Evolutionary conservation across 2,797 vertebrate genomes (phyloP).

Genomic region (Bucorvus abyssinicus): DNA sequence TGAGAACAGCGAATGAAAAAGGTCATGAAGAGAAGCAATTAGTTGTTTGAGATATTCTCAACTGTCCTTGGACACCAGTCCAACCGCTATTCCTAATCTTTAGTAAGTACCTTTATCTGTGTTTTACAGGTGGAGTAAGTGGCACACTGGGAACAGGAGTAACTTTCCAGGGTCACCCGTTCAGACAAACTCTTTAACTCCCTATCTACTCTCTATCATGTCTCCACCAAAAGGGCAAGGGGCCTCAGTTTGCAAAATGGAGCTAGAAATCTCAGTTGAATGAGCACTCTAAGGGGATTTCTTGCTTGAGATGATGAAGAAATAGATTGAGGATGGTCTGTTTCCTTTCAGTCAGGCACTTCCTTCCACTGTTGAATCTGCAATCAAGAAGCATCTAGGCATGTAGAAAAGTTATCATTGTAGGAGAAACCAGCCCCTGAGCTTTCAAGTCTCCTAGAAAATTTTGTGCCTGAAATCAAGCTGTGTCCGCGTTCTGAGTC

Average conservation of each 20-base stretch:
- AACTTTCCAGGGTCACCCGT: background rate
- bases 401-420: background rate
- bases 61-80: background rate
- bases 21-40: background rate
- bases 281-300: background rate
- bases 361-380: background rate
- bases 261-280: background rate
- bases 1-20: background rate
- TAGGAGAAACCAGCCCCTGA: background rate
- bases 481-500: background rate
- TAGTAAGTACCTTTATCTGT: background rate
- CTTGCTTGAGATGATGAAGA: conserved; percentile 27
- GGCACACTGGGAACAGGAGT: background rate
- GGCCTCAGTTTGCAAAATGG: background rate
- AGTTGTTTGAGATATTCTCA: background rate
- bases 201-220: background rate
- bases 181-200: background rate
- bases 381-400: conserved; percentile 24
- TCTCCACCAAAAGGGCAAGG: background rate
- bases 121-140: background rate
- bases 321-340: conserved; percentile 7
- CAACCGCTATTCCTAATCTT: background rate
- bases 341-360: background rate
- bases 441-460: conserved; percentile 4
- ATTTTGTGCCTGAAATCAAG: background rate